phyloP scores from a whole-genome alignment of 2,888 invertebrate species.

The Gonocerus acuteangulatus region DNA sequence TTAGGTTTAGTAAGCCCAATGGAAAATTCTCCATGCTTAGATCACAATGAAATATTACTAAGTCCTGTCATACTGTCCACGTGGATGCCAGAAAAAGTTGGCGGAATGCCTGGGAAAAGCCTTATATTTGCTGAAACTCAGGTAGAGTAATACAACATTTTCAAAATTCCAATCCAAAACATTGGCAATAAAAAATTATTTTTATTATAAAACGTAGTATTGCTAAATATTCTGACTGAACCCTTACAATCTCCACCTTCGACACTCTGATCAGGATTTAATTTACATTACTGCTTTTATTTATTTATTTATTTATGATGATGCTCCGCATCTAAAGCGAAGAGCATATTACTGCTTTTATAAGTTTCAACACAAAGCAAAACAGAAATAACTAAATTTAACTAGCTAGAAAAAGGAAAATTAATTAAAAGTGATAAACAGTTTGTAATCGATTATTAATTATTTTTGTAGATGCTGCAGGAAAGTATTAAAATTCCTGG shows the following conservation, averaged over 20 bases:
- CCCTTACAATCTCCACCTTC: too few species aligned
- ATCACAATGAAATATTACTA: constrained; percentile 77
- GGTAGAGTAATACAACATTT: constrained; percentile 47
- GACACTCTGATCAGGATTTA: too few species aligned
- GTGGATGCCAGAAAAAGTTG: constrained; percentile 83
- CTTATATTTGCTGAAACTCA: constrained; percentile 87
- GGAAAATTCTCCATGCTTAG: constrained; percentile 59
- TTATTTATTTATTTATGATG: too few species aligned
- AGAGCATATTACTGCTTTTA: too few species aligned
- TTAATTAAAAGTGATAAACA: too few species aligned
- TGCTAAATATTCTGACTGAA: neutral
- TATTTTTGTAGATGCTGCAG: constrained; percentile 76
- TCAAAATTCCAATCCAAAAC: neutral
- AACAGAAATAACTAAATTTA: too few species aligned
- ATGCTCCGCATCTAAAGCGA: too few species aligned
- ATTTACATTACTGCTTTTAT: too few species aligned
- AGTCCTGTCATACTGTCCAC: constrained; percentile 81
- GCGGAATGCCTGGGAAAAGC: constrained; percentile 71
- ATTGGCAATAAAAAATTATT: neutral
- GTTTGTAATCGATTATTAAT: too few species aligned
- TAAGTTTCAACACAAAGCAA: too few species aligned
- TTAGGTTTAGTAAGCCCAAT: constrained; percentile 41
- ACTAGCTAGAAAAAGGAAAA: too few species aligned
- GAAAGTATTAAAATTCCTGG: constrained; percentile 91
- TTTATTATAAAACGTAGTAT: neutral